Evolutionary conservation across 2,888 invertebrate genomes (phyloP), one percentile per base, ranked within the genome.

Genomic region (Conus canariensis): DNA sequence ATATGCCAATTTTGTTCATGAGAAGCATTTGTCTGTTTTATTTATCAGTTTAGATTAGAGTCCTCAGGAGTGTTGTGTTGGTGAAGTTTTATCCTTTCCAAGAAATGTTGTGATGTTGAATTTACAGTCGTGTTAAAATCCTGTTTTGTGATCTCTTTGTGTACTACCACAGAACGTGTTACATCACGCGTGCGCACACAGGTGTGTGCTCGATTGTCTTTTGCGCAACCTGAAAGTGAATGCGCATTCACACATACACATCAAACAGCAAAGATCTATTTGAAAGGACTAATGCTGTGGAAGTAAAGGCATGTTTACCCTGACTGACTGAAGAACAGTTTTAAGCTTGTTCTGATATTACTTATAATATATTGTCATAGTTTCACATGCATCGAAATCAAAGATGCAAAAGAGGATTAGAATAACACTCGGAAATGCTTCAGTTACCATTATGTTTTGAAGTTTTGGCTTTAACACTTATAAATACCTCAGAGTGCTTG

Each of bases 391-490:
- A 80, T 80, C 30, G 77, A 30, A 80, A 45, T 30, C 77, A 10
- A 80, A 80, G 77, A 80, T 80, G 16, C 16, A 8, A 25, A 25
- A 14, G 4, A 12, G 10, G n/a, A 80, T 80, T 64, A 64, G 10
- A 45, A 82, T 80, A 30, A 64, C 88, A 45, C 80, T 88, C 88
- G 59, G 82, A 88, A 88, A 25, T 16, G 88, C 82, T 88, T 88
- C 80, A 82, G 80, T 88, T 88, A 80, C 80, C 80, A 88, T 86
- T 67, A 86, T 82, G 60, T n/a, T 80, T 58, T 45, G 45, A 45
- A 45, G 45, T 45, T 45, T 45, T 45, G 4, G 45, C 45, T 45
- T 45, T 4, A 45, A 45, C 45, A 45, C 45, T 45, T 45, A 2
- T 45, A 45, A 45, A 45, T 45, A 45, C 45, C 45, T 45, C 45